Evolutionary conservation across 2,113 vertebrate species (phyloP).

Genomic region (Chamaetylas fuelleborni): DNA sequence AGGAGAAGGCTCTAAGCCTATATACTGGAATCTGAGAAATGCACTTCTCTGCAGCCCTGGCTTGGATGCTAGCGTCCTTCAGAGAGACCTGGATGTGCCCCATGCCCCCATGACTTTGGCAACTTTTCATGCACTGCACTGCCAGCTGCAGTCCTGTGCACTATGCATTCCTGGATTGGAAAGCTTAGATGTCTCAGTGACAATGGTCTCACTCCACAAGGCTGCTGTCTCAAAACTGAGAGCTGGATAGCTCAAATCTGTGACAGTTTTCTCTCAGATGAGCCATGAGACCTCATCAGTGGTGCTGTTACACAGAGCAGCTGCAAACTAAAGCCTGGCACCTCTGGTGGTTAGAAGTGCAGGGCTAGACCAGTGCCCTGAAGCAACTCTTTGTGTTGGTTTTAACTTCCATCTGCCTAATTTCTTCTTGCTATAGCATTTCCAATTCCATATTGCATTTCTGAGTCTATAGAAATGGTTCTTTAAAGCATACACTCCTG

Average conservation of each 20-base stretch:
- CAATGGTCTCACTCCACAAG: neutral
- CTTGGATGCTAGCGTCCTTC: neutral
- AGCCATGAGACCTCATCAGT: neutral
- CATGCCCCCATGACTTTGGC: neutral
- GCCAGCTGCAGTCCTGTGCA: neutral
- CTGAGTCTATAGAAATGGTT: neutral
- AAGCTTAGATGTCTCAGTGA: neutral
- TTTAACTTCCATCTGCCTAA: neutral
- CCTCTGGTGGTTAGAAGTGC: neutral
- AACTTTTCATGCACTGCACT: neutral
- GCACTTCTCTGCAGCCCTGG: neutral
- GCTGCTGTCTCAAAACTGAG: neutral
- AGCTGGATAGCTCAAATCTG: neutral
- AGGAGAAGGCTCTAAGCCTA: neutral
- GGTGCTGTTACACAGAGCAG: neutral
- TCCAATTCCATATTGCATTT: neutral
- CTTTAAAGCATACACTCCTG: neutral
- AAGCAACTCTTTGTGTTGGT: neutral
- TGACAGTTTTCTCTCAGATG: neutral
- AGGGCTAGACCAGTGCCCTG: fast-evolving
- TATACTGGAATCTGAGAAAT: neutral
- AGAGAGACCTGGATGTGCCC: neutral
- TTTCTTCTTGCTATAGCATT: neutral
- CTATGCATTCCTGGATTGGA: fast-evolving
- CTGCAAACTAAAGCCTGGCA: neutral